Base-by-base conservation (phyloP, 1,140 invertebrate genomes). In the Rhynchophorus ferrugineus region DNA sequence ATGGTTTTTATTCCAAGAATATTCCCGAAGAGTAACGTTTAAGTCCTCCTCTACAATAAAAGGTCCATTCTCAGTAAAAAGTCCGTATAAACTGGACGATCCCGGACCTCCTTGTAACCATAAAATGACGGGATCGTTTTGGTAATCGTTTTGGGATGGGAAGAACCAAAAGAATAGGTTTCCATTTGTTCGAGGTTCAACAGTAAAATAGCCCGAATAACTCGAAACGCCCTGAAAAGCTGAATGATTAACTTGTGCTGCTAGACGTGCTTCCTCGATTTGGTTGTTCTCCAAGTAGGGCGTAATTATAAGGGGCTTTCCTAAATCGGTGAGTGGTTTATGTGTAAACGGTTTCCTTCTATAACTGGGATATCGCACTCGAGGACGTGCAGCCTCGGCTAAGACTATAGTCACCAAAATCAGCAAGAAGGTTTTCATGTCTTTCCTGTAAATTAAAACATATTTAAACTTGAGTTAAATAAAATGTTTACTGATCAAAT, bases 101-200 rank as follows among this genome's bases (percentile, higher is more conserved):
- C 85, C 85, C 1, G 84, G 85, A 0, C 86, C 80, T 84, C 46
- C 85, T 71, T 87, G 82, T 7, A 88, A 71, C 85, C 85, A 88
- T 16, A 88, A 61, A 3, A 86, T 52, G 3, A 88, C 75, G 7
- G 85, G 85, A 3, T 76, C 75, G n/a, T 64, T 64, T 24, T 64
- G 64, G 37, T 63, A 61, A 19, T 68, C 61, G 5, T 61, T 68
- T 57, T 75, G 70, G 1, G 81, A 73, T n/a, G 82, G 81, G 61
- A 87, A 86, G 65, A 81, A 87, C 84, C 84, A 87, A 68, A 88
- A 86, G 65, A 84, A 88, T 53, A 83, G 66, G 66, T 86, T 84
- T 5, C 80, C 81, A 58, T 79, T 73, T 53, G 69, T 76, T 2
- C 67, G 63, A 65, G 78, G 71, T 60, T 87, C 76, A 2, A 86